Evolutionary conservation across 2,888 invertebrate genomes (phyloP).

Genomic region (Sesia apiformis): DNA sequence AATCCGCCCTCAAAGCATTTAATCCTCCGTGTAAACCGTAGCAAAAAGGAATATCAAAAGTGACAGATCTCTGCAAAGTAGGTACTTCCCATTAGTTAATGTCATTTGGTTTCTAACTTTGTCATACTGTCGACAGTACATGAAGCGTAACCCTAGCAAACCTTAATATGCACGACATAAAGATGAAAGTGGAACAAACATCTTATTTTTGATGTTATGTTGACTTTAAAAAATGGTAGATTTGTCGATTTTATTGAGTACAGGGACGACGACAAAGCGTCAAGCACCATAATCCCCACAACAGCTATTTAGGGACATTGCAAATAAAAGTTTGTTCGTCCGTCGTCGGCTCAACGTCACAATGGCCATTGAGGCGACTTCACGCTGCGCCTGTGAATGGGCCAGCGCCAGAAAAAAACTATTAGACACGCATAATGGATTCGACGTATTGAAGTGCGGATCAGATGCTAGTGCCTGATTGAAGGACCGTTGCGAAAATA

Average conservation of each 20-base stretch:
- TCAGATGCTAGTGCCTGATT: slow-evolving; percentile 45
- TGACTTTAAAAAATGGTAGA: slow-evolving; percentile 12
- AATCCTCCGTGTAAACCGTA: slow-evolving; percentile 48
- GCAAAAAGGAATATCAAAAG: slow-evolving; percentile 49
- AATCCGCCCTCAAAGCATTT: slow-evolving; percentile 26
- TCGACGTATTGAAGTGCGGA: slow-evolving; percentile 40
- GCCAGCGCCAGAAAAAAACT: slow-evolving; percentile 61
- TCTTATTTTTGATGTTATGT: too few relatives aligned
- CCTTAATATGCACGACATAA: too few relatives aligned
- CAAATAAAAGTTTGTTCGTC: slow-evolving; percentile 67
- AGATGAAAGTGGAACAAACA: too few relatives aligned
- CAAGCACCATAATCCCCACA: slow-evolving; percentile 62
- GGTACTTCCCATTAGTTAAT: slow-evolving; percentile 24
- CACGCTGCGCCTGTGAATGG: slow-evolving; percentile 70
- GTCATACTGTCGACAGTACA: slow-evolving; percentile 18
- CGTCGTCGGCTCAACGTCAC: slow-evolving; percentile 42
- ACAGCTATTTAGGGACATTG: slow-evolving; percentile 69
- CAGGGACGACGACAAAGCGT: slow-evolving; percentile 48
- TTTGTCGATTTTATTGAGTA: slow-evolving; percentile 29
- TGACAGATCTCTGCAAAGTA: slow-evolving; percentile 49
- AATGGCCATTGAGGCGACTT: slow-evolving; percentile 65
- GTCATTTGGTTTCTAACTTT: slow-evolving; percentile 26
- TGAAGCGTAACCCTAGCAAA: too few relatives aligned
- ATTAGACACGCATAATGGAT: slow-evolving; percentile 68
- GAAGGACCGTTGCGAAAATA: slow-evolving; percentile 17